Conservation (phyloP, 2,113 vertebrate species). For the Alouatta palliata region DNA sequence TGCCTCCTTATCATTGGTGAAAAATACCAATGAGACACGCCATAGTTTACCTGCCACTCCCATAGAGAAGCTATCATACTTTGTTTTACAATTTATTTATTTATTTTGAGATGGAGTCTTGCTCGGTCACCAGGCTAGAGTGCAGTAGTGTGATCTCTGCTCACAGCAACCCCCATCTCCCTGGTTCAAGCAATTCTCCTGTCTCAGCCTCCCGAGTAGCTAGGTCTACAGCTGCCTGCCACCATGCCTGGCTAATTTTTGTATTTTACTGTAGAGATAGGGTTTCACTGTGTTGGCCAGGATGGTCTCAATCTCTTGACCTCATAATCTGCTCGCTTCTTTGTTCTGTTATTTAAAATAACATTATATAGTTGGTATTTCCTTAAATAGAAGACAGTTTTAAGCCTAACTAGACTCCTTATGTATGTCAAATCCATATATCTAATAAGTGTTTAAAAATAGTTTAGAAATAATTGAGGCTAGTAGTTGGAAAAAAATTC, state of each 20-base stretch:
- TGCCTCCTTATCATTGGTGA: neutral
- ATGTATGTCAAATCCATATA: neutral
- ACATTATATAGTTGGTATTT: neutral
- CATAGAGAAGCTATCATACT: neutral
- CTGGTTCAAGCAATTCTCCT: too few relatives aligned
- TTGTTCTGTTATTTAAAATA: neutral
- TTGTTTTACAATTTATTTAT: neutral
- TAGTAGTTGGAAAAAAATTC: slow-evolving; percentile 10
- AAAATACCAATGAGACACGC: neutral
- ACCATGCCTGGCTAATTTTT: too few relatives aligned
- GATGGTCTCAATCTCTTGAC: too few relatives aligned
- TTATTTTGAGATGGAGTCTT: too few relatives aligned
- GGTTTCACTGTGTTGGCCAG: too few relatives aligned
- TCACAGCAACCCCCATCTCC: too few relatives aligned
- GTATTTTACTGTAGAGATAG: too few relatives aligned
- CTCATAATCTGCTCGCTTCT: too few relatives aligned
- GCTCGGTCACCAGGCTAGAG: too few relatives aligned
- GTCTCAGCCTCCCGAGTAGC: too few relatives aligned
- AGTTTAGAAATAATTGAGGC: neutral
- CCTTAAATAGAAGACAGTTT: neutral
- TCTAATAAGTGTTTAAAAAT: neutral
- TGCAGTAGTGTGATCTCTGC: too few relatives aligned
- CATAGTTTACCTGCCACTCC: neutral
- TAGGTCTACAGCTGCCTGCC: too few relatives aligned
- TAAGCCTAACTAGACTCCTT: neutral